Percentiles rank a stretch among this genome's conserved stretches.
These are phyloP conservation scores for Meandrina meandrites DNA, from an alignment of 92 coral and sea anemone species.

Conservation along the genomic window DNA sequence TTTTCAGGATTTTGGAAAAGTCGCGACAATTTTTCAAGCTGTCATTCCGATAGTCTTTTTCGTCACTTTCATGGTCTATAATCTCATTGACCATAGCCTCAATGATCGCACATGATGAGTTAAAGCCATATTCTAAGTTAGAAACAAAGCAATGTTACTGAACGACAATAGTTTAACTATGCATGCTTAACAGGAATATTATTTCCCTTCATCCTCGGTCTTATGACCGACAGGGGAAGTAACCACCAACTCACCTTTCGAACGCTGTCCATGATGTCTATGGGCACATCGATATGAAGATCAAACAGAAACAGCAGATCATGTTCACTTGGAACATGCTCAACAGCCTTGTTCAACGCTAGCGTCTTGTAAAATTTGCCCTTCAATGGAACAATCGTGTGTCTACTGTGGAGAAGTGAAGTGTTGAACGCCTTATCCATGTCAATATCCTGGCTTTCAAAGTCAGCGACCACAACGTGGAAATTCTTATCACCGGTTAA, in stretches of 20 bases:
- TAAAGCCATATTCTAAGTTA: too few relatives aligned
- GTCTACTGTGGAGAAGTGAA: slow-evolving; percentile 29
- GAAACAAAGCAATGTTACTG: too few relatives aligned
- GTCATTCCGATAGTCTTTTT: too few relatives aligned
- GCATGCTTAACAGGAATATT: too few relatives aligned
- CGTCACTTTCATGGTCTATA: too few relatives aligned
- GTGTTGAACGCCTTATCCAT: slow-evolving; percentile 23
- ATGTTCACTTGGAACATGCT: slow-evolving; percentile 23
- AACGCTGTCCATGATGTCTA: slow-evolving; percentile 38
- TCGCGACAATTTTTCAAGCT: too few relatives aligned
- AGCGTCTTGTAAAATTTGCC: slow-evolving; percentile 44
- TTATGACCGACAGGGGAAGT: not conserved
- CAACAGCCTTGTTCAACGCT: slow-evolving; percentile 43
- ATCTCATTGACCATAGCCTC: too few relatives aligned
- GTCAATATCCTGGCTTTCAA: slow-evolving; percentile 47
- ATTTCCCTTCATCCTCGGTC: too few relatives aligned
- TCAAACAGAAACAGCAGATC: slow-evolving; percentile 43
- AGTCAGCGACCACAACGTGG: slow-evolving; percentile 39
- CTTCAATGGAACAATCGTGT: slow-evolving; percentile 19
- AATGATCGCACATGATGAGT: too few relatives aligned
- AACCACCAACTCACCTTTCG: slow-evolving; percentile 31
- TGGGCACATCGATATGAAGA: slow-evolving; percentile 41
- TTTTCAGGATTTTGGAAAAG: too few relatives aligned
- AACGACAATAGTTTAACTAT: too few relatives aligned
- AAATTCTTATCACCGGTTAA: slow-evolving; percentile 37